Percentiles rank a stretch among this genome's conserved stretches.
Evolutionary conservation across 2,113 vertebrate genomes (phyloP).

Genomic region (Phrynocephalus versicolor): DNA sequence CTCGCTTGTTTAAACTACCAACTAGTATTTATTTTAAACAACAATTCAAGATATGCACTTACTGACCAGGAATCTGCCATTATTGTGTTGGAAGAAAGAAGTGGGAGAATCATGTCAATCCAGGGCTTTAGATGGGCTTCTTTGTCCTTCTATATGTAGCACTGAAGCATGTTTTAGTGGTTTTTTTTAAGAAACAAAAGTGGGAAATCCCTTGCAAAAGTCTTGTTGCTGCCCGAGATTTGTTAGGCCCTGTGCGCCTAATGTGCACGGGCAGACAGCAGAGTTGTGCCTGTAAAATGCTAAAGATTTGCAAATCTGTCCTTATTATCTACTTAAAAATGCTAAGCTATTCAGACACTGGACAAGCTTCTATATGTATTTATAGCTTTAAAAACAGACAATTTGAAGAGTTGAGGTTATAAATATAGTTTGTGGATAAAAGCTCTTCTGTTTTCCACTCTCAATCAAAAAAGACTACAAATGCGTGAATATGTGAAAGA

Average conservation of each 20-base stretch:
- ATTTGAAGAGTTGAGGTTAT: background rate
- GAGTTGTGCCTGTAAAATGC: too few species aligned
- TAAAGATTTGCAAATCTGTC: background rate
- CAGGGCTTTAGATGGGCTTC: background rate
- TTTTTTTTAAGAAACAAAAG: background rate
- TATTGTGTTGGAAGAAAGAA: background rate
- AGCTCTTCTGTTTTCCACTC: background rate
- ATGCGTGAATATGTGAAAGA: background rate
- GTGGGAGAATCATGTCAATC: background rate
- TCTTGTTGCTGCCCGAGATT: background rate
- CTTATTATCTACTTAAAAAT: slow-evolving; percentile 18
- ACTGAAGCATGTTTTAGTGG: background rate
- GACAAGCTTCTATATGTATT: background rate
- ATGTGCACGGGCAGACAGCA: background rate
- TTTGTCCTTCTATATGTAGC: background rate
- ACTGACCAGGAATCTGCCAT: background rate
- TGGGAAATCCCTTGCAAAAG: background rate
- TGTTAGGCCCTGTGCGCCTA: too few species aligned
- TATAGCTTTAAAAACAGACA: background rate
- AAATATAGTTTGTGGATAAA: background rate
- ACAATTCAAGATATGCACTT: background rate
- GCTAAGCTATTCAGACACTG: slow-evolving; percentile 13
- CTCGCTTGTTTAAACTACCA: background rate
- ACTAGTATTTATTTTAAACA: background rate
- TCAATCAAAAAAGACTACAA: background rate